These are phyloP conservation scores for Astyanax mexicanus DNA, from an alignment of 2,797 vertebrate genomes.

Conservation along the genomic window DNA sequence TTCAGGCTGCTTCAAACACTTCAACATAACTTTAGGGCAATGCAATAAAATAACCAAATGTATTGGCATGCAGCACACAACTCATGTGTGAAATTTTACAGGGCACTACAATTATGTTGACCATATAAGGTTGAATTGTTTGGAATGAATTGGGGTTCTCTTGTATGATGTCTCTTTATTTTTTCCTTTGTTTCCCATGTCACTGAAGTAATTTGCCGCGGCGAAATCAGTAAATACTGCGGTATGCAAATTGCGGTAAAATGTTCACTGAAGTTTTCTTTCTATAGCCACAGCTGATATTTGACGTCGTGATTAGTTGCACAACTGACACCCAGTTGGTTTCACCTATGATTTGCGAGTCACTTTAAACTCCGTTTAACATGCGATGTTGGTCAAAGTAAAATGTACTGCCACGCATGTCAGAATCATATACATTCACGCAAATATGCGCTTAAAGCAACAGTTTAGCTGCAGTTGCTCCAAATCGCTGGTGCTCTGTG, in stretches of 20 bases:
- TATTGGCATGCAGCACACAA: conserved; percentile 56
- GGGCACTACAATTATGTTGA: conserved; percentile 64
- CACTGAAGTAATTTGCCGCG: conserved; percentile 21
- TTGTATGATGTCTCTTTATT: conserved; percentile 25
- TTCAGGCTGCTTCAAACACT: conserved; percentile 37
- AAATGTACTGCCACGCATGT: neutral
- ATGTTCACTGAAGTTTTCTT: no score
- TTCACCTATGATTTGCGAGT: no score
- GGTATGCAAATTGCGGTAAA: no score
- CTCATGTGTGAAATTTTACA: conserved; percentile 73
- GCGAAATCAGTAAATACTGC: neutral
- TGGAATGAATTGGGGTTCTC: conserved; percentile 39
- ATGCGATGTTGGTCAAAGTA: neutral
- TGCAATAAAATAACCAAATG: conserved; percentile 56
- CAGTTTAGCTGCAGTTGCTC: conserved; percentile 34
- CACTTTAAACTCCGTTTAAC: neutral
- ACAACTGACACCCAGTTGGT: no score
- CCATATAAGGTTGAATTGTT: conserved; percentile 68
- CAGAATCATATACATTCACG: conserved; percentile 24
- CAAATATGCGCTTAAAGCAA: conserved; percentile 25
- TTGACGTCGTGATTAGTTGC: no score
- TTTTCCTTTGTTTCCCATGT: conserved; percentile 34
- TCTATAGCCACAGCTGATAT: no score
- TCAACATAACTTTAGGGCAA: conserved; percentile 51
- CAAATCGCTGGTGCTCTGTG: conserved; percentile 51